Base-by-base conservation (phyloP, 1,140 invertebrate genomes). In the Hormaphis cornu region DNA sequence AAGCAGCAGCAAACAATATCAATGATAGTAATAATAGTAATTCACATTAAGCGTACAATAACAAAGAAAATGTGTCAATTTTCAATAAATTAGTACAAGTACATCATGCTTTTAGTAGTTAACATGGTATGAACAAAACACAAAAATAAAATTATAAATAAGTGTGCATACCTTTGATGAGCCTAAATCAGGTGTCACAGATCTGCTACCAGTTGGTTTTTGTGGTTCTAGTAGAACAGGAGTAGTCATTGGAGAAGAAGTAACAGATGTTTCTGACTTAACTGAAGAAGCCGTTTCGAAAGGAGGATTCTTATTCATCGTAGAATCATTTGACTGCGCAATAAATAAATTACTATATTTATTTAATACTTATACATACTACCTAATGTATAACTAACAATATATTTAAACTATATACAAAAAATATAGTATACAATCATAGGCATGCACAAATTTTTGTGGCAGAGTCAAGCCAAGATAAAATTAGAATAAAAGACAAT, bases 131-230 rank as follows among this genome's bases (percentile, higher is more conserved):
- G 7, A 10, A 16, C 40, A 10, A 24, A 50, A 24, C 46, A 50
- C 3, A 50, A 26, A n/a, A n/a, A n/a, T n/a, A n/a, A n/a, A n/a
- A n/a, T n/a, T 50, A 16, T 50, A 26, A 26, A n/a, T 16, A 26
- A 50, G 26, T 50, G 26, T 26, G 16, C 6, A 63, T 66, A 66
- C 61, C 42, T 66, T 66, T 30, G 24, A 50, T 46, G 69, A 46
- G 33, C 72, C 14, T 48, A 75, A 61, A 58, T 75, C 75, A 16
- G 75, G 74, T 44, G 74, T 75, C 7, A 71, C 72, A 18, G 74
- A 61, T 69, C 72, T 72, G 48, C 69, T 70, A 26, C 37, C 52
- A 52, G 18, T 14, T 9, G 24, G 40, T 48, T 70, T 70, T 24
- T 70, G 69, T 48, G 54, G 40, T 56, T 56, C 42, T 28, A 66